phyloP scores from a whole-genome alignment of 1,140 invertebrate species.

The Araneus ventricosus region DNA sequence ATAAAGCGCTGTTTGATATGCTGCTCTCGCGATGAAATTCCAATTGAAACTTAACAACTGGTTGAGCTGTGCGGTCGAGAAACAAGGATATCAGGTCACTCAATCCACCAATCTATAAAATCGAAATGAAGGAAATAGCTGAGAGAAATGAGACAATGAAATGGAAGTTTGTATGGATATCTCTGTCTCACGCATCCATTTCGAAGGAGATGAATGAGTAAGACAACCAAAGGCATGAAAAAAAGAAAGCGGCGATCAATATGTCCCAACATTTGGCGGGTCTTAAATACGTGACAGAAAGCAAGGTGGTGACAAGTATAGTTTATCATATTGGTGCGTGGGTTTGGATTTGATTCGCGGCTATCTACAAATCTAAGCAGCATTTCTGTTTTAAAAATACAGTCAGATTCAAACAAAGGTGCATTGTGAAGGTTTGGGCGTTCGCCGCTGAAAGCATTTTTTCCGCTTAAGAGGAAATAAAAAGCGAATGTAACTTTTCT shows the following conservation, averaged over 20 bases:
- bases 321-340: background rate
- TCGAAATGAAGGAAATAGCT: background rate
- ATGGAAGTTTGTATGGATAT: constrained; percentile 6
- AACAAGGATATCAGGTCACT: constrained; percentile 5
- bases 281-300: background rate
- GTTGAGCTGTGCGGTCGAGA: background rate
- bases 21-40: too few relatives aligned
- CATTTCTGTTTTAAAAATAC: background rate
- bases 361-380: background rate
- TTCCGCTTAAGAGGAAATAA: background rate
- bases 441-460: too few relatives aligned
- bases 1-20: too few relatives aligned
- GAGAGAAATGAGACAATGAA: background rate
- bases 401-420: constrained; percentile 5
- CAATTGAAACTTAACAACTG: too few relatives aligned
- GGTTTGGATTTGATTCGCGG: background rate
- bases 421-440: background rate
- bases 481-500: background rate
- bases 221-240: background rate
- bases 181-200: background rate
- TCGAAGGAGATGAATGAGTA: background rate
- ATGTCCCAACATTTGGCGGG: background rate
- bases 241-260: background rate
- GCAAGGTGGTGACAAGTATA: background rate
- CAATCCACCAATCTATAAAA: background rate